Evolutionary conservation across 2,113 vertebrate species (phyloP), one percentile per base, ranked within the genome.

Genomic region (Brachyistius frenatus): DNA sequence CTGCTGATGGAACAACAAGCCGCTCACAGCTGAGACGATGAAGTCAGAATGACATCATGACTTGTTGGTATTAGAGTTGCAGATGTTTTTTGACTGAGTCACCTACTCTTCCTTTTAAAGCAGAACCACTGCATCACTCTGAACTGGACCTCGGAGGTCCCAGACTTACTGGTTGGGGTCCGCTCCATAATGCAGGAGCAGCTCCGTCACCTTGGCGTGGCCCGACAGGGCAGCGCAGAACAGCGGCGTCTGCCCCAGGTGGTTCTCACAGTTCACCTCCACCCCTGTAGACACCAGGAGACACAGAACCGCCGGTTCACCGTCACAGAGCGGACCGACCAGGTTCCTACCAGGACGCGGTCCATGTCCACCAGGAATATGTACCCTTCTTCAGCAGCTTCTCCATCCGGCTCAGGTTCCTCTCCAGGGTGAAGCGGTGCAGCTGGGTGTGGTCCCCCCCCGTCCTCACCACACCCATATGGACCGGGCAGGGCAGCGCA

Each of bases 141-240:
- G 23, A 23, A 23, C 23, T 23, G 23, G 23, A 23, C 23, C 23
- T 23, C 23, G 23, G 23, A 23, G 23, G 23, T 23, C 23, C 23
- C 23, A 23, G 33, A 95, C 96, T 96, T 91, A 97, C 96, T 96
- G 94, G 83, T 97, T 96, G 74, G 94, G 93, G 15, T 97, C 90
- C 0, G 96, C 95, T 57, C 95, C 95, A 13, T 93, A 94, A 53
- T 94, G 89, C 86, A 98, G 89, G 23, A 98, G 93, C 46, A 96
- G 66, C 65, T 95, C 90, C 13, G 95, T 96, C 7, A 95, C 64
- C 66, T 92, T 94, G 1, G 54, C 63, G 36, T 95, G 91, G 16
- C 95, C 96, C n/a, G 96, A 84, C 56, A 98, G 91, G 0, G 96
- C 93, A 1, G 95, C 95, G 7, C 83, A 91, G 83, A 96, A 98